A percentile compares a stretch with the other conserved stretches of the same genome.
phyloP scores from a whole-genome alignment of 64 coral and sea anemone genomes.

The Anthopleura sola region DNA sequence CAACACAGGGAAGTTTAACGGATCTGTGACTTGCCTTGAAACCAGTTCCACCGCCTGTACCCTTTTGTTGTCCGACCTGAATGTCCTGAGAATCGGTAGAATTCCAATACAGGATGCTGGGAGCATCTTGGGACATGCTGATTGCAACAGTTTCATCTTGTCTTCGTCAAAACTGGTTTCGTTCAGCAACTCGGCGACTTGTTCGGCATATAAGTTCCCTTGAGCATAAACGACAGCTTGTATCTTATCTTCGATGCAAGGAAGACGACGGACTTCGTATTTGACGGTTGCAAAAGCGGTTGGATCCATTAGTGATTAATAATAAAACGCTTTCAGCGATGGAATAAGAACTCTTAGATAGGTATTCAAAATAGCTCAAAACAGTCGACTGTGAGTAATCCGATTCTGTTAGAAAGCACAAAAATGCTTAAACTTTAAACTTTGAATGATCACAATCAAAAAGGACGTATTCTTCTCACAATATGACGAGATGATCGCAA shows the following conservation, averaged over 20 bases:
- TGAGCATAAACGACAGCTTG: slow-evolving; percentile 85
- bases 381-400: background rate
- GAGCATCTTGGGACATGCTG: slow-evolving; percentile 72
- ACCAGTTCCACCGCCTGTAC: slow-evolving; percentile 66
- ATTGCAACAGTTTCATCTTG: slow-evolving; percentile 67
- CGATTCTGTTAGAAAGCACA: background rate
- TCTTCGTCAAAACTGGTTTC: slow-evolving; percentile 70
- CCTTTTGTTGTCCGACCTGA: slow-evolving; percentile 59
- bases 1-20: slow-evolving; percentile 66
- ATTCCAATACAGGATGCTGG: slow-evolving; percentile 66
- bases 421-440: background rate
- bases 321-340: background rate
- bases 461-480: background rate
- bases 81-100: slow-evolving; percentile 54
- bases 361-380: too few relatives aligned
- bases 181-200: slow-evolving; percentile 67
- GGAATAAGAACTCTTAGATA: background rate
- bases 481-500: background rate
- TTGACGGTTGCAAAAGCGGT: slow-evolving; percentile 74
- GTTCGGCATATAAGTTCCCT: slow-evolving; percentile 79
- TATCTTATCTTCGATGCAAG: slow-evolving; percentile 77
- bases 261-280: slow-evolving; percentile 78
- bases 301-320: slow-evolving; percentile 63
- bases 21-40: slow-evolving; percentile 66
- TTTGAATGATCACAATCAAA: background rate